These are phyloP conservation scores for Callosobruchus maculatus DNA, from an alignment of 2,888 invertebrate species.

Conservation along the genomic window DNA sequence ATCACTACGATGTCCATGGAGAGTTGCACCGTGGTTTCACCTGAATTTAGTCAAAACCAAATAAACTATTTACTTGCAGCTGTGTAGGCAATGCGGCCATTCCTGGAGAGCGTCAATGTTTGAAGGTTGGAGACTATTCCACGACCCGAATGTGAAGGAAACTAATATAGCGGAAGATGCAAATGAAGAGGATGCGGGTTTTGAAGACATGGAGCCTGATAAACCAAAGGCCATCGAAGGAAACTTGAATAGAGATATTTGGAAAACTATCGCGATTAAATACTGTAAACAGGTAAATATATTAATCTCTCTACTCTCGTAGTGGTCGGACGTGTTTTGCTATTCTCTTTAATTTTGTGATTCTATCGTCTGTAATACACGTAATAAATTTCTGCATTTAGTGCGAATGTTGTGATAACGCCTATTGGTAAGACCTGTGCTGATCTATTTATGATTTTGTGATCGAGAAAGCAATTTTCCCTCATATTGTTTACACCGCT, in stretches of 20 bases:
- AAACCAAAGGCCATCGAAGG: conserved; percentile 59
- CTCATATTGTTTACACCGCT: too few species aligned
- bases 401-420: too few species aligned
- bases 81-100: conserved; percentile 84
- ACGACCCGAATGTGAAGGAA: conserved; percentile 75
- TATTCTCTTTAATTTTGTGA: background rate
- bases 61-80: conserved; percentile 20
- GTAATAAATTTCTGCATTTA: too few species aligned
- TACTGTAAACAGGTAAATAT: conserved; percentile 39
- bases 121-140: conserved; percentile 85
- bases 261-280: conserved; percentile 72
- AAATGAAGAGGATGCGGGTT: conserved; percentile 34
- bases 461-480: too few species aligned
- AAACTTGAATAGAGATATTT: conserved; percentile 75
- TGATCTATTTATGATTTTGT: too few species aligned
- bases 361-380: too few species aligned
- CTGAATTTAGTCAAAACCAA: too few species aligned
- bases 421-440: too few species aligned
- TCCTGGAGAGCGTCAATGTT: conserved; percentile 87
- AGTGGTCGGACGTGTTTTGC: too few species aligned
- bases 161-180: conserved; percentile 37
- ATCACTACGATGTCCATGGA: too few species aligned
- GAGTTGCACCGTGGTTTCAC: background rate
- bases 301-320: too few species aligned
- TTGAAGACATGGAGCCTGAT: conserved; percentile 24